These are phyloP conservation scores for Ginglymostoma cirratum DNA, from an alignment of 2,113 vertebrate species.

Conservation along the genomic window DNA sequence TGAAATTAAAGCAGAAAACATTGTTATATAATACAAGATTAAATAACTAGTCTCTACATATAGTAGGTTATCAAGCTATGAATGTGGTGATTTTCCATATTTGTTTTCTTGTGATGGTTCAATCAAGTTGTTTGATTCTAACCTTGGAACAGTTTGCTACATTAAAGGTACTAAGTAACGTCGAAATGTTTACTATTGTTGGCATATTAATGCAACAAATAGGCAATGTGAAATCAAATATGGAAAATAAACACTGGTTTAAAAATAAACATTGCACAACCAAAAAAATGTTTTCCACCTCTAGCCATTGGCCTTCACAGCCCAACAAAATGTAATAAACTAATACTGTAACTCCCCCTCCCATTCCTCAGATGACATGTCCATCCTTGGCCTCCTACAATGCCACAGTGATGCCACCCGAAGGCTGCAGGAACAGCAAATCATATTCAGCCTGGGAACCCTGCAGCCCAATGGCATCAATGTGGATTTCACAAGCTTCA, in stretches of 20 bases:
- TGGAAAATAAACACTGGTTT: background rate
- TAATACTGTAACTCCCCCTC: too few relatives aligned
- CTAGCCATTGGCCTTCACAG: background rate
- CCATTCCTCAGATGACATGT: too few relatives aligned
- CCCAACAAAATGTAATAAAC: background rate
- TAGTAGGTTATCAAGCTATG: background rate
- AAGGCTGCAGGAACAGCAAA: too few relatives aligned
- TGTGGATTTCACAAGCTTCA: too few relatives aligned
- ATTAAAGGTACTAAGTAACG: background rate
- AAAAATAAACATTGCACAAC: background rate
- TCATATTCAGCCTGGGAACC: too few relatives aligned
- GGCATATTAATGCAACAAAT: background rate
- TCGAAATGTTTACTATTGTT: background rate
- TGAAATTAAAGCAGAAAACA: background rate
- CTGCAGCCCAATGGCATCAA: too few relatives aligned
- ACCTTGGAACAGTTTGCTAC: background rate
- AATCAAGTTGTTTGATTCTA: background rate
- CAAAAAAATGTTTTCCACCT: background rate
- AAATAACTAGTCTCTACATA: background rate
- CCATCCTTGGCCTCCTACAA: too few relatives aligned
- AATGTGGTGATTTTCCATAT: background rate
- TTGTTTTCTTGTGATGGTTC: background rate
- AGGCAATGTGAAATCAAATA: background rate
- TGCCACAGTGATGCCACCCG: too few relatives aligned
- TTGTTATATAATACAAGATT: background rate